Evolutionary conservation across 2,113 vertebrate species (phyloP).

Genomic region (Fregata magnificens): DNA sequence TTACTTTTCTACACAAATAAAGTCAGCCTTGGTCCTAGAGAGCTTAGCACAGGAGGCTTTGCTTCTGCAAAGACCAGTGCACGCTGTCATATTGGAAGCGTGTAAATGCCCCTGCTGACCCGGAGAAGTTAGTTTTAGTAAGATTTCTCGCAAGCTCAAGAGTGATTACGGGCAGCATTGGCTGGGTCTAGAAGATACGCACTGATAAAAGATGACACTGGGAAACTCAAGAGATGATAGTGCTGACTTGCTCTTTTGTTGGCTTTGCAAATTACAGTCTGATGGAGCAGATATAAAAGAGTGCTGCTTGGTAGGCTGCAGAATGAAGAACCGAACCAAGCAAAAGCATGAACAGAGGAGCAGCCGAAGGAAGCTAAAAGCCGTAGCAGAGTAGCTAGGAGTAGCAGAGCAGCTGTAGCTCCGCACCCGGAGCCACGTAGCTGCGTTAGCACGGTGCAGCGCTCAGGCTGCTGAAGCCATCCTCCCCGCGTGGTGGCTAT

Average conservation of each 20-base stretch:
- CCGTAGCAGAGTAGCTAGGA: accelerated
- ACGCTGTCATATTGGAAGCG: accelerated
- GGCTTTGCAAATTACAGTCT: not conserved
- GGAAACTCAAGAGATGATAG: not conserved
- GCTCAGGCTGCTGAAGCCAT: not conserved
- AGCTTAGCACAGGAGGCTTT: not conserved
- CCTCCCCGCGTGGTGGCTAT: not conserved
- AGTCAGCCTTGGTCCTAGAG: not conserved
- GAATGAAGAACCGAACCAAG: not conserved
- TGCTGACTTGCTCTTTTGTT: not conserved
- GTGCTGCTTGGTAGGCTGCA: not conserved
- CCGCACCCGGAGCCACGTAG: not conserved
- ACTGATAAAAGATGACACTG: not conserved
- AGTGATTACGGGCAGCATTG: not conserved
- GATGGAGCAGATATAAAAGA: not conserved
- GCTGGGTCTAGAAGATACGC: not conserved
- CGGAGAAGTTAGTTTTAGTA: not conserved
- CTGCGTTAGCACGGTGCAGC: not conserved
- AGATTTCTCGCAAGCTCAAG: not conserved
- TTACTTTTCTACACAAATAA: not conserved
- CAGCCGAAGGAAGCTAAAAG: not conserved
- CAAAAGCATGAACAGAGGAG: not conserved
- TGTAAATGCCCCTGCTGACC: not conserved
- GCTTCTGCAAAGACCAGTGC: not conserved
- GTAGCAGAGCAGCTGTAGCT: not conserved